Percentiles rank a stretch among this genome's conserved stretches.
phyloP scores from a whole-genome alignment of 2,797 vertebrate species.

The Mormyrops boulengeri region DNA sequence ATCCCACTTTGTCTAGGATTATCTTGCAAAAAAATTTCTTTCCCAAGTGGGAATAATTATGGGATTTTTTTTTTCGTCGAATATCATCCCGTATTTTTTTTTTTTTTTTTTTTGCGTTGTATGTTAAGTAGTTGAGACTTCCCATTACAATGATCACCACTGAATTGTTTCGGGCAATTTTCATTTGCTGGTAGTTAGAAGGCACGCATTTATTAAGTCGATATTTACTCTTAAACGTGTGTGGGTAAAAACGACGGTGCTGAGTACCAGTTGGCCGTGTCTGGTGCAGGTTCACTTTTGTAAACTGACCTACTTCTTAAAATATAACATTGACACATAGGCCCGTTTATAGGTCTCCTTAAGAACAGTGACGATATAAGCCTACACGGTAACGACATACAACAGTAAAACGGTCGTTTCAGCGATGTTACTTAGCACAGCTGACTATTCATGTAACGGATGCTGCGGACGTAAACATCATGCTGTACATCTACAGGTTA shows the following conservation, averaged over 20 bases:
- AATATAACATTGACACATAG: background rate
- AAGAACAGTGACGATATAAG: background rate
- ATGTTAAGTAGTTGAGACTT: background rate
- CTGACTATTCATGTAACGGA: background rate
- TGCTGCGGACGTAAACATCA: background rate
- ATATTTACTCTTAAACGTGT: background rate
- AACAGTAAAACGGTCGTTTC: background rate
- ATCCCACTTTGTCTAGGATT: background rate
- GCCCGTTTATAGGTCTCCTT: background rate
- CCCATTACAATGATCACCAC: background rate
- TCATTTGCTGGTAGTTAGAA: background rate
- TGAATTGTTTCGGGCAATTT: background rate
- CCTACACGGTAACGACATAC: background rate
- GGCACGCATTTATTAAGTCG: background rate
- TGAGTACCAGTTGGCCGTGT: background rate
- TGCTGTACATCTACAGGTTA: background rate
- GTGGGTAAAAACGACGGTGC: background rate
- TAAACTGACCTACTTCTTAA: background rate
- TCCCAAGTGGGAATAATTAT: background rate
- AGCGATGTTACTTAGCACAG: background rate
- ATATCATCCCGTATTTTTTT: background rate
- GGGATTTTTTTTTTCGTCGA: background rate
- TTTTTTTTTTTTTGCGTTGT: background rate
- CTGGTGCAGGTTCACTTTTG: background rate
- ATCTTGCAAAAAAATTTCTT: background rate